These are phyloP conservation scores for Norana najaformis DNA, from an alignment of 2,888 invertebrate species.

Conservation along the genomic window DNA sequence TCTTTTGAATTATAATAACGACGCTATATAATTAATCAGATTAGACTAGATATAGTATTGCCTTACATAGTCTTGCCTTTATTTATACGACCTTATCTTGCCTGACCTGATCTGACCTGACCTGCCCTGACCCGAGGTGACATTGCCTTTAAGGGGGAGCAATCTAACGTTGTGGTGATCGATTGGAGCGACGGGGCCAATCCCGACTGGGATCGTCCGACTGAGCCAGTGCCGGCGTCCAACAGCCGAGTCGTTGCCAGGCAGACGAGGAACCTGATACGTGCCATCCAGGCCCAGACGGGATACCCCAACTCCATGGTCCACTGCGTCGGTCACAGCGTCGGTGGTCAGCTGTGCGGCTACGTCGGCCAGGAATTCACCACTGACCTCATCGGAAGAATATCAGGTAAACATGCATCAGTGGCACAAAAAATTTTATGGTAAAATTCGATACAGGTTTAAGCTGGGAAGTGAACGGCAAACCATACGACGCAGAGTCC, in stretches of 20 bases:
- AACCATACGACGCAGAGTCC: no score
- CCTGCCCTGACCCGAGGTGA: no score
- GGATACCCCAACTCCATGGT: conserved; percentile 6
- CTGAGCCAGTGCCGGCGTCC: conserved; percentile 27
- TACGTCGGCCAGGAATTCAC: conserved; percentile 32
- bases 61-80: no score
- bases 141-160: not conserved
- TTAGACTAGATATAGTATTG: no score
- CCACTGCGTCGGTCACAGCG: conserved; percentile 31
- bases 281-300: not conserved
- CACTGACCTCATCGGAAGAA: not conserved
- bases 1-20: no score
- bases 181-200: conserved; percentile 30
- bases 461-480: no score
- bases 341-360: conserved; percentile 30
- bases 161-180: conserved; percentile 23
- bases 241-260: conserved; percentile 34
- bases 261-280: conserved; percentile 22
- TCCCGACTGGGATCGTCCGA: conserved; percentile 23
- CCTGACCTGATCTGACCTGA: no score
- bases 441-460: no score
- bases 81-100: no score
- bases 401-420: conserved; percentile 16
- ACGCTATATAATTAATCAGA: no score
- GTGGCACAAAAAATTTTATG: no score